phyloP scores from a whole-genome alignment of 2,888 invertebrate species.

The Leptarthrus brevirostris region DNA sequence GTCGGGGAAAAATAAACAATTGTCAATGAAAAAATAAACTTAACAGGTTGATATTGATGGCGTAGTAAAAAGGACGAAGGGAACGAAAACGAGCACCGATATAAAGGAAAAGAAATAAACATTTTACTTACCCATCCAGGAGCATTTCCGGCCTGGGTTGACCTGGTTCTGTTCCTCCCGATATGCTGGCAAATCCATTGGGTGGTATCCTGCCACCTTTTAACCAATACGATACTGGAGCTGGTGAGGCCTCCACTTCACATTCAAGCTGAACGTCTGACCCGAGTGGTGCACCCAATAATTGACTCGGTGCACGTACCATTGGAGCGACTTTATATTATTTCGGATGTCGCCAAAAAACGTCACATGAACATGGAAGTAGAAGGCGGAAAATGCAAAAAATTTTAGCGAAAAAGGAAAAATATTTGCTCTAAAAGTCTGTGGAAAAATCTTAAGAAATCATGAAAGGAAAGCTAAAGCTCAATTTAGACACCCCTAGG shows the following conservation, averaged over 20 bases:
- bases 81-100: neutral
- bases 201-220: slow-evolving; percentile 65
- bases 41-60: neutral
- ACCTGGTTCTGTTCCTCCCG: slow-evolving; percentile 62
- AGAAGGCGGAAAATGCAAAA: neutral
- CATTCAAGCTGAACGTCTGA: slow-evolving; percentile 89
- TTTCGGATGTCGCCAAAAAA: slow-evolving; percentile 20
- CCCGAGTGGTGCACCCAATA: slow-evolving; percentile 86
- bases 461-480: neutral
- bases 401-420: neutral
- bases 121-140: slow-evolving; percentile 77
- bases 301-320: slow-evolving; percentile 89
- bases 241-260: slow-evolving; percentile 87
- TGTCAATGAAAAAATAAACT: neutral
- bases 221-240: slow-evolving; percentile 67
- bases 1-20: neutral
- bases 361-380: slow-evolving; percentile 20
- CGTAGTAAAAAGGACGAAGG: neutral
- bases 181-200: slow-evolving; percentile 62
- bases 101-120: slow-evolving; percentile 2
- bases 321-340: slow-evolving; percentile 81
- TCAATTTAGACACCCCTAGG: neutral
- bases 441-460: neutral
- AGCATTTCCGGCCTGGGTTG: slow-evolving; percentile 75
- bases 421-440: slow-evolving; percentile 17